Percentiles rank a stretch among this genome's conserved stretches.
These are phyloP conservation scores for Pteronura brasiliensis DNA, from an alignment of 2,113 vertebrate genomes.

Conservation along the genomic window DNA sequence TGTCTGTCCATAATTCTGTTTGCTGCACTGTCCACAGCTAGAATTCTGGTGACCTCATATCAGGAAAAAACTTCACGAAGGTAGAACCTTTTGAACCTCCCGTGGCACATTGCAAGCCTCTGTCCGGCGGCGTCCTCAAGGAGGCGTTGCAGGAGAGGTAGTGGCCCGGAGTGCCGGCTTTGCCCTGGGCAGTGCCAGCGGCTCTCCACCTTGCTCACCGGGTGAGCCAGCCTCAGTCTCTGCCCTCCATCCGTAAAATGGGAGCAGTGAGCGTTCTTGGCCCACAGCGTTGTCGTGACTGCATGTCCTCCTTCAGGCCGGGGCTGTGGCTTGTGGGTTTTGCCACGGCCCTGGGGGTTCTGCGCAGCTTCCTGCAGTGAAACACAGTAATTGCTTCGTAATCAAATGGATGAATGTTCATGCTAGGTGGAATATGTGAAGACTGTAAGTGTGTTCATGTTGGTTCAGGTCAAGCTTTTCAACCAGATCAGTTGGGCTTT, in stretches of 20 bases:
- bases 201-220: neutral
- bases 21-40: neutral
- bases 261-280: neutral
- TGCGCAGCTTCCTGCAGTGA: neutral
- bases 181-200: neutral
- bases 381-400: neutral
- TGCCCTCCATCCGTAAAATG: neutral
- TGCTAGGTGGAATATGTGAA: neutral
- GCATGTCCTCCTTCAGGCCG: neutral
- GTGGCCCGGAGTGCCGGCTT: fast-evolving
- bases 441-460: neutral
- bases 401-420: neutral
- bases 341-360: neutral
- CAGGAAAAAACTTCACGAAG: neutral
- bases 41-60: neutral
- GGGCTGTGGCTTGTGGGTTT: neutral
- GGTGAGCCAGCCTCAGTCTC: neutral
- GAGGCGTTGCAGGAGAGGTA: neutral
- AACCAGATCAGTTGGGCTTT: neutral
- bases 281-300: no score
- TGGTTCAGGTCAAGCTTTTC: neutral
- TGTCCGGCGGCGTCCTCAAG: neutral
- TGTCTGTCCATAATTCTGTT: neutral
- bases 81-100: neutral
- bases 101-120: neutral